Evolutionary conservation across 2,888 invertebrate species (phyloP).

Genomic region (Ormyrus nitidulus): DNA sequence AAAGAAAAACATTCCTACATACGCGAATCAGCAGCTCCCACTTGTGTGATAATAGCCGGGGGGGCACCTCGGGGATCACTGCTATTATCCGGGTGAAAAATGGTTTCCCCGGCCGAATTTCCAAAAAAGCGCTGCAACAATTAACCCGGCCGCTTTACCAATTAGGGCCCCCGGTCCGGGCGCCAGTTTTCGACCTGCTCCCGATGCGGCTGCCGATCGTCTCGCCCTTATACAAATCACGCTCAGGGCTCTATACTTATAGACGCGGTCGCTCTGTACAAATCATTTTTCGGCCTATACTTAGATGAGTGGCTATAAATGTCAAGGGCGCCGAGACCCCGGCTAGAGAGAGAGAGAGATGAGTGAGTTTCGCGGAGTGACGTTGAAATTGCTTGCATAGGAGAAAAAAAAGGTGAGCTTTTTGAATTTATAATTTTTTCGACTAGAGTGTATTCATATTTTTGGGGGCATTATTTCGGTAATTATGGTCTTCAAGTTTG

Average conservation of each 20-base stretch:
- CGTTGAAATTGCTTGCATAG: constrained; percentile 52
- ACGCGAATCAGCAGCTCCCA: background rate
- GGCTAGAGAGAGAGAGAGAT: background rate
- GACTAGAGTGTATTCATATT: constrained; percentile 15
- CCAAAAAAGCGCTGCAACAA: constrained; percentile 65
- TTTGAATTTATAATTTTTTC: constrained; percentile 48
- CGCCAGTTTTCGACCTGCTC: constrained; percentile 55
- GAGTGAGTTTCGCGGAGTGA: constrained; percentile 9
- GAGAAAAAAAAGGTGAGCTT: constrained; percentile 12
- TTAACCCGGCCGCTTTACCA: constrained; percentile 62
- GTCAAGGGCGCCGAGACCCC: constrained; percentile 40
- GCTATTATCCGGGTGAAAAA: constrained; percentile 73
- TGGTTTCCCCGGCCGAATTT: constrained; percentile 72
- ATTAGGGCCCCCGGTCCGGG: constrained; percentile 31
- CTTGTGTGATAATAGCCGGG: constrained; percentile 53
- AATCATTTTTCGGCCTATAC: constrained; percentile 71
- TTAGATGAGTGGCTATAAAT: constrained; percentile 59
- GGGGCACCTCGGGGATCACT: constrained; percentile 60
- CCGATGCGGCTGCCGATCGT: constrained; percentile 28
- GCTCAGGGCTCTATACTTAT: constrained; percentile 63
- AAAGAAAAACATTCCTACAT: constrained; percentile 19
- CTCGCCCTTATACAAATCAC: constrained; percentile 65
- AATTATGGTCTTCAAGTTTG: constrained; percentile 29
- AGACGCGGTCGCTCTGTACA: constrained; percentile 67
- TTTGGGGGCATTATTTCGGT: constrained; percentile 5